Conservation (phyloP, 2,888 invertebrate species). For the Phaonia tiefii region DNA sequence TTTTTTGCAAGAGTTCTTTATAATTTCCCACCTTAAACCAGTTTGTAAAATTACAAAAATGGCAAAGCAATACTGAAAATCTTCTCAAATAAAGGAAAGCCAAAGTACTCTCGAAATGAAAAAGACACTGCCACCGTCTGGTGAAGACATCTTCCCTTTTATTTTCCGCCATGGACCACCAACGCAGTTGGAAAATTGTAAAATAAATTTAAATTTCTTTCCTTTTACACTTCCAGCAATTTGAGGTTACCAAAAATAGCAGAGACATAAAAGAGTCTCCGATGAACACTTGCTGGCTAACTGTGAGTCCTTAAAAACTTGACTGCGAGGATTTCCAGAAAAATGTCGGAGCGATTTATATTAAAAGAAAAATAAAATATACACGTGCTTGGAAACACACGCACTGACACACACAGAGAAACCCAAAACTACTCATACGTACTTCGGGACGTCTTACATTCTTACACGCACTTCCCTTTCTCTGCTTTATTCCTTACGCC, state of each 20-base stretch:
- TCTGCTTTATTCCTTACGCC: too few relatives aligned
- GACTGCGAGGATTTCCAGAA: conserved; percentile 30
- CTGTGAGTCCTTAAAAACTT: conserved; percentile 43
- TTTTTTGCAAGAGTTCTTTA: too few relatives aligned
- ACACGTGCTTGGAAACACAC: conserved; percentile 65
- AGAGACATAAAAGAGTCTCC: conserved; percentile 34
- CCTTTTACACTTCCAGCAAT: conserved; percentile 1
- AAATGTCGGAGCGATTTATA: conserved; percentile 48
- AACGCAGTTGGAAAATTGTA: conserved; percentile 33
- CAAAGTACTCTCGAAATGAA: neutral
- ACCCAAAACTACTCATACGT: conserved; percentile 3
- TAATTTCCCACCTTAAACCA: too few relatives aligned
- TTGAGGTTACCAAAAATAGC: conserved; percentile 67
- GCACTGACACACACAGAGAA: too few relatives aligned
- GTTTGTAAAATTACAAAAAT: neutral
- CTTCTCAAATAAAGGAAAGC: neutral
- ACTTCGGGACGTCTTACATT: too few relatives aligned
- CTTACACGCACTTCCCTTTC: too few relatives aligned
- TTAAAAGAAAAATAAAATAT: conserved; percentile 68
- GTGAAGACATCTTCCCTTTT: neutral
- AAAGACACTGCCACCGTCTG: conserved; percentile 10
- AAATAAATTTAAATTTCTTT: conserved; percentile 27
- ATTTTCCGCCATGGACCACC: conserved; percentile 44
- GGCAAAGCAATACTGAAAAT: neutral
- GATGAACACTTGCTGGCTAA: conserved; percentile 38